Percentiles rank a stretch among this genome's conserved stretches.
Conservation (phyloP, 2,113 vertebrate species). For the Eubucco bourcierii region DNA sequence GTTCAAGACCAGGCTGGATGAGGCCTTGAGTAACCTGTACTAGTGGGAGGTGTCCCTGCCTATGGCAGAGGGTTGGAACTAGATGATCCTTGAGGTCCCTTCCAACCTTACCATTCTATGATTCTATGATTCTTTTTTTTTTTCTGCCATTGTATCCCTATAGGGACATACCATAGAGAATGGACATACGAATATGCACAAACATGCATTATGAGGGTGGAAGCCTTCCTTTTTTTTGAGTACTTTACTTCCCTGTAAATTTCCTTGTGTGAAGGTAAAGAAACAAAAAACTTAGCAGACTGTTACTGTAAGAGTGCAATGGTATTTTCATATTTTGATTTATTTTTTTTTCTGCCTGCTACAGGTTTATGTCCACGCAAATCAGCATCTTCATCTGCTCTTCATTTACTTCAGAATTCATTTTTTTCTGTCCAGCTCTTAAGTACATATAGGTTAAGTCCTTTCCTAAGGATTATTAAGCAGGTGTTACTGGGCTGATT, state of each 20-base stretch:
- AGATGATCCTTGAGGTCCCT: no score
- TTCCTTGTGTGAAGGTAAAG: not conserved
- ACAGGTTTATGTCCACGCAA: not conserved
- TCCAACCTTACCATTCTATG: no score
- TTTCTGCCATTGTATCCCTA: not conserved
- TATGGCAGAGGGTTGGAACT: no score
- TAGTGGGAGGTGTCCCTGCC: no score
- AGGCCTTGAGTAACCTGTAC: no score
- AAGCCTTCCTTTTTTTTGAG: not conserved
- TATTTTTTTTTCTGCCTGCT: not conserved
- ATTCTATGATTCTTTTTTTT: no score
- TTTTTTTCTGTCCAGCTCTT: not conserved
- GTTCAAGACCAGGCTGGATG: no score
- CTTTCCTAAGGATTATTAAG: not conserved
- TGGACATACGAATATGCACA: not conserved
- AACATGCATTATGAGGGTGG: not conserved
- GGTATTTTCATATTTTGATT: not conserved
- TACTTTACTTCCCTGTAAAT: not conserved
- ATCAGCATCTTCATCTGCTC: not conserved
- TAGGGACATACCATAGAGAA: not conserved
- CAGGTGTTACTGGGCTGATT: conserved; percentile 39
- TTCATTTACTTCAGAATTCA: not conserved
- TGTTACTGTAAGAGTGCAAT: not conserved
- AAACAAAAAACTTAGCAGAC: not conserved
- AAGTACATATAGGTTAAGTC: rapidly evolving